Base-by-base conservation (phyloP, 2,888 invertebrate species). In the Leptinotarsa haldemani region DNA sequence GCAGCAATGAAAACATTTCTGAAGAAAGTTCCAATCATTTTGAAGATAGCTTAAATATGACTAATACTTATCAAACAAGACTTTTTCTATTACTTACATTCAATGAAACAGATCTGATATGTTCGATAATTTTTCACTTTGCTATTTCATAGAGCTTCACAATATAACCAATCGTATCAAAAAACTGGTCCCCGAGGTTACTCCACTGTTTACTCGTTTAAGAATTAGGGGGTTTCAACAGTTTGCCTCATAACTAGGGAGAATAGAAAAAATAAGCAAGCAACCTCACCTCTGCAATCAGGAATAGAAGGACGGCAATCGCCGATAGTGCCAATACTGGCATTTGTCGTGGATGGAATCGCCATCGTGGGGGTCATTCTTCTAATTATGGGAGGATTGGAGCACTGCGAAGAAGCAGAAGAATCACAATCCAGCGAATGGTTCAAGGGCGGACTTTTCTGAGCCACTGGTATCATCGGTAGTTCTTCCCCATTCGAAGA, bases 331-430 rank as follows among this genome's bases (percentile, higher is more conserved):
- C 80, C 82, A 69, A 80, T 67, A 72, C 75, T 74, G 88, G 89
- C 68, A 85, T 90, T 82, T 86, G 90, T 84, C 85, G 84, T 81
- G 2, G 85, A 78, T 7, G 84, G 76, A 20, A 76, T 73, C 13
- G 75, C 72, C 46, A 64, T 50, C 56, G 73, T 65, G 16, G 74
- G 46, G 67, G 87, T 83, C 78, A 88, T 78, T 82, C 88, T 90
- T 78, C 89, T 87, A 71, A 87, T 83, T 81, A 89, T 22, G 80
- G 90, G 87, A 84, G 91, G 87, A 68, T 83, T 83, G 85, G 92
- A 88, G 66, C 89, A 89, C 71, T 90, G 90, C 71, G 90, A 90
- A 48, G 91, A 92, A 63, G 92, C 91, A 65, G 91, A 91, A 61
- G 92, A 91, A 82, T 91, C 91, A 83, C 90, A 90, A 72, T 88